Base-by-base conservation (phyloP, 2,113 vertebrate species). In the Triplophysa siluroides region DNA sequence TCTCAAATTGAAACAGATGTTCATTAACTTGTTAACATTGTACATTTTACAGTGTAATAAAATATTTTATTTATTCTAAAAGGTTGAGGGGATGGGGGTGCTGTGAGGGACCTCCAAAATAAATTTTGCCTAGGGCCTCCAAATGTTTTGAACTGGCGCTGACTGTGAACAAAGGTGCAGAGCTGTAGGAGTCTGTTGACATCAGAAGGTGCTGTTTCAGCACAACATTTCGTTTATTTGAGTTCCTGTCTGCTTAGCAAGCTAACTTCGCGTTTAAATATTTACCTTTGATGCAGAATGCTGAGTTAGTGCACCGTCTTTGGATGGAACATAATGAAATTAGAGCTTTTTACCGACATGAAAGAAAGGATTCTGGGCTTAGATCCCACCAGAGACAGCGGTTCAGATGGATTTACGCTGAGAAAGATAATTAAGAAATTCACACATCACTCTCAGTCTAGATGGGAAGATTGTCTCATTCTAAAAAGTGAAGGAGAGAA, bases 391-490 rank as follows among this genome's bases (percentile, higher is more conserved):
- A 47, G 41, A 47, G 41, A 76, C 16, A 13, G 38, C 0, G 23
- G 47, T 76, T 2, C 58, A 47, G 41, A 14, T 18, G 58, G 38
- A 62, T 75, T 75, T 75, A 26, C 60, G 24, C 14, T 50, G 60
- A 63, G 16, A 47, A 63, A 50, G 16, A 63, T 63, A 76, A 76
- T 76, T 63, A 63, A 60, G 23, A 63, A 63, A 63, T 63, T 63
- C 23, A 58, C n/a, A 58, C 54, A n/a, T 9, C 54, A 58, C 54
- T 47, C 41, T 26, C 16, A 26, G 60, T 63, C 19, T 47, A 26
- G 38, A 62, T 60, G 54, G n/a, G 8, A 43, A 60, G 54, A 60
- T 14, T 75, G 41, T 75, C 33, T 47, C 9, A 80, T 5, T 38
- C 18, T 21, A 50, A 8, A 4, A 63, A 8, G 33, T 60, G 54